These are phyloP conservation scores for Steinernema khuongi DNA, from an alignment of 1,140 invertebrate genomes.

Conservation along the genomic window DNA sequence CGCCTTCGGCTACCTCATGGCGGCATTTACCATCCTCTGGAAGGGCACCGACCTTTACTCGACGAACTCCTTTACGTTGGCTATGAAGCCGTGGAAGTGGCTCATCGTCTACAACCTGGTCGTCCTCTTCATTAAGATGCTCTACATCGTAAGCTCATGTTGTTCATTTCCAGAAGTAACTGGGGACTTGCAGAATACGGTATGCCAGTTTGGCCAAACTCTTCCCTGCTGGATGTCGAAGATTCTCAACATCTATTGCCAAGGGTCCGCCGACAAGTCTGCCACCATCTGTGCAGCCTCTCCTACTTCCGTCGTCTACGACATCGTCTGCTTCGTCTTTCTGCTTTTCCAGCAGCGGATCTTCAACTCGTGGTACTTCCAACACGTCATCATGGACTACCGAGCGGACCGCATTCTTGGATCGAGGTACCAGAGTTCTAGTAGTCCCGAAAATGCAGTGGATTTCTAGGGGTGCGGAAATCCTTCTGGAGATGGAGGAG, in stretches of 20 bases:
- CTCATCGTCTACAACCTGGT: background rate
- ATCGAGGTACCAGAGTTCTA: background rate
- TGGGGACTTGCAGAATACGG: background rate
- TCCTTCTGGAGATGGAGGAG: background rate
- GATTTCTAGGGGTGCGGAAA: background rate
- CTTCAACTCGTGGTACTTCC: slow-evolving; percentile 11
- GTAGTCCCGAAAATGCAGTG: background rate
- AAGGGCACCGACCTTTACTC: slow-evolving; percentile 1
- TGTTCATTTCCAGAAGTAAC: background rate
- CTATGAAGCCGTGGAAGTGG: slow-evolving; percentile 7
- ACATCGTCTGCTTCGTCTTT: slow-evolving; percentile 11
- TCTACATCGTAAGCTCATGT: background rate
- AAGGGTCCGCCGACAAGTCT: background rate
- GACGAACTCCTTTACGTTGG: background rate
- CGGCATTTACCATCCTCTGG: background rate
- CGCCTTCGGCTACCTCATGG: slow-evolving; percentile 1
- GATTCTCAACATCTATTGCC: slow-evolving; percentile 7
- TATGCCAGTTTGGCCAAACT: background rate
- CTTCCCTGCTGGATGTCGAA: slow-evolving; percentile 5
- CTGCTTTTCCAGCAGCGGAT: background rate
- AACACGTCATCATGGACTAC: slow-evolving; percentile 5
- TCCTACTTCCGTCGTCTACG: background rate
- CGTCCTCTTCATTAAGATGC: background rate
- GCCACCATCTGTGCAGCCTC: background rate
- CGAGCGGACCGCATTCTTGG: background rate